Evolutionary conservation across 1,140 invertebrate genomes (phyloP).

Genomic region (Lerema accius): DNA sequence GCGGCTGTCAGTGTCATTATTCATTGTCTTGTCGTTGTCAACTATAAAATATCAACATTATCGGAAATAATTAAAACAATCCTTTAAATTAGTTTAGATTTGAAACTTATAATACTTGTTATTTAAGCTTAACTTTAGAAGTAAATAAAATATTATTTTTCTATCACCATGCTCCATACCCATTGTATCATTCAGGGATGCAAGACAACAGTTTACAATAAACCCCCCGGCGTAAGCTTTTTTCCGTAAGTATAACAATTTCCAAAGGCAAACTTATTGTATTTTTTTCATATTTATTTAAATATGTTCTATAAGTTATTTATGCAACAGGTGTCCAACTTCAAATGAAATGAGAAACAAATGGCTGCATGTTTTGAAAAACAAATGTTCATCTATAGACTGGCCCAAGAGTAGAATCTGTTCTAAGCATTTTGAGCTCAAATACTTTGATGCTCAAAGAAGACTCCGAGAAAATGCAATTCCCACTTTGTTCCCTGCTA

Average conservation of each 20-base stretch:
- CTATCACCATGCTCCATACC: conserved; percentile 41
- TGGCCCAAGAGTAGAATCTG: conserved; percentile 69
- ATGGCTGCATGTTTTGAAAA: conserved; percentile 65
- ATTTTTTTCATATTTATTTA: conserved; percentile 12
- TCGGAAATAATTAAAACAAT: no score
- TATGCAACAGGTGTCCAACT: conserved; percentile 65
- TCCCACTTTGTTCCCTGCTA: conserved; percentile 60
- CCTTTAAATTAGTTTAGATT: no score
- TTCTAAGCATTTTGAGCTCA: conserved; percentile 71
- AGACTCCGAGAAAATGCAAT: conserved; percentile 62
- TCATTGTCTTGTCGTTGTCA: no score
- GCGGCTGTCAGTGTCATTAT: no score
- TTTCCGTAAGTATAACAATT: conserved; percentile 52
- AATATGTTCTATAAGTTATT: no score
- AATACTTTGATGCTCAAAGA: conserved; percentile 62
- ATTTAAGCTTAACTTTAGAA: no score
- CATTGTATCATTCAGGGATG: conserved; percentile 61
- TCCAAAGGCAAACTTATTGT: neutral
- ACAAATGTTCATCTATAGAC: conserved; percentile 61
- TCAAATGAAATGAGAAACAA: conserved; percentile 62
- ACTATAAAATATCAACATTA: no score
- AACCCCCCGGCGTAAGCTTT: conserved; percentile 52
- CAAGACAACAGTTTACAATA: conserved; percentile 60
- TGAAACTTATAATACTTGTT: no score
- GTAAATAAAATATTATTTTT: neutral